A percentile compares a stretch with the other conserved stretches of the same genome.
Evolutionary conservation across 2,797 vertebrate genomes (phyloP).

Genomic region (Sebastes itinus): DNA sequence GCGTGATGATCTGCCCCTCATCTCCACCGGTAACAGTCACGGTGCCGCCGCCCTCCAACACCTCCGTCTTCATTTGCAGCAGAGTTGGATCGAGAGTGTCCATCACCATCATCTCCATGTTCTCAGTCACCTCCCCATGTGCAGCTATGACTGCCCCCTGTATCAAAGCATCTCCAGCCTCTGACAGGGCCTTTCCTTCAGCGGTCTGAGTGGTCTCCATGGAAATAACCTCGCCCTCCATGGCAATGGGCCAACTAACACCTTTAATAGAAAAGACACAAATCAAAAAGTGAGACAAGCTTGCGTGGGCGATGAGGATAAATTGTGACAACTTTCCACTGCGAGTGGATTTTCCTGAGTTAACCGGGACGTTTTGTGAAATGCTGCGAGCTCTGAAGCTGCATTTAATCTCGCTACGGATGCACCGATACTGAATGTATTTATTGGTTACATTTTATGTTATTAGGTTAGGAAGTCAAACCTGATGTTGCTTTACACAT

Average conservation of each 20-base stretch:
- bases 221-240: constrained; percentile 76
- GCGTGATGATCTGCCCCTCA: constrained; percentile 97
- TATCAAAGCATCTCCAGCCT: constrained; percentile 85
- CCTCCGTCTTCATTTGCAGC: constrained; percentile 98
- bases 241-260: constrained; percentile 51
- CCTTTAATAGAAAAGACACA: background rate
- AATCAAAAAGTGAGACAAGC: background rate
- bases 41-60: constrained; percentile 87
- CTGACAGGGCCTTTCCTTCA: constrained; percentile 91
- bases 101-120: constrained; percentile 98
- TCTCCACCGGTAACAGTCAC: constrained; percentile 91
- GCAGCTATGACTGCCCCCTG: constrained; percentile 69
- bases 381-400: no score
- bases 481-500: no score
- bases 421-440: no score
- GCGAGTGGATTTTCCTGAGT: no score
- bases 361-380: no score
- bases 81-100: constrained; percentile 93
- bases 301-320: background rate
- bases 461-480: no score
- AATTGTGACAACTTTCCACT: background rate
- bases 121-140: constrained; percentile 80
- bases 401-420: no score
- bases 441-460: no score
- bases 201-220: constrained; percentile 76